phyloP scores from a whole-genome alignment of 1,140 invertebrate species.

The Tenebrio molitor region DNA sequence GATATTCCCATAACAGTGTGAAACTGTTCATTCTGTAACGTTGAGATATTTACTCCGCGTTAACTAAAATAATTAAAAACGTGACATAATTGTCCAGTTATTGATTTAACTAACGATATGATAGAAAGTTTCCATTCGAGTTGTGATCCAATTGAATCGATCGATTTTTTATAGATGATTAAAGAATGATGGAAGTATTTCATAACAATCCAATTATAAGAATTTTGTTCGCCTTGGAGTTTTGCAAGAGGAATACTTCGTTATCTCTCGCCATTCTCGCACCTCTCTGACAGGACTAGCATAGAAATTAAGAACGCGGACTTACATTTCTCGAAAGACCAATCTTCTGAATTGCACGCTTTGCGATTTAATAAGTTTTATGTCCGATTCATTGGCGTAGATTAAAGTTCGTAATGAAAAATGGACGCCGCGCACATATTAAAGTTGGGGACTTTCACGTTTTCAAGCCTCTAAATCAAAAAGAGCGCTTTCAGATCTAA shows the following conservation, averaged over 20 bases:
- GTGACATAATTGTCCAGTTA: slow-evolving; percentile 33
- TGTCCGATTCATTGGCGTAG: slow-evolving; percentile 61
- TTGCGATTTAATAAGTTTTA: slow-evolving; percentile 61
- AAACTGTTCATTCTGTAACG: slow-evolving; percentile 13
- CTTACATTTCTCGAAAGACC: slow-evolving; percentile 57
- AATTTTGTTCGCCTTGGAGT: slow-evolving; percentile 55
- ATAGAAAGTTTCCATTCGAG: slow-evolving; percentile 27
- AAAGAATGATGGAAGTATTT: slow-evolving; percentile 46
- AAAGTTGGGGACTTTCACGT: slow-evolving; percentile 41
- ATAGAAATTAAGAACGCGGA: slow-evolving; percentile 60
- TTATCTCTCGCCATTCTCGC: slow-evolving; percentile 57
- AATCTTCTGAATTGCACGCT: slow-evolving; percentile 57
- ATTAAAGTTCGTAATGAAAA: slow-evolving; percentile 61
- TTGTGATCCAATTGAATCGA: slow-evolving; percentile 20
- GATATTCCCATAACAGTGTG: slow-evolving; percentile 22
- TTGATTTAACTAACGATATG: slow-evolving; percentile 33
- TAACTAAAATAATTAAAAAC: slow-evolving; percentile 32
- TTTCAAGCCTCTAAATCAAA: slow-evolving; percentile 42
- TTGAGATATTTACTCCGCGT: slow-evolving; percentile 10
- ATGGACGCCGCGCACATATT: slow-evolving; percentile 58
- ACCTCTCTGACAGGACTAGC: slow-evolving; percentile 54
- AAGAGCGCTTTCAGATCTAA: slow-evolving; percentile 17
- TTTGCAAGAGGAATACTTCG: slow-evolving; percentile 56
- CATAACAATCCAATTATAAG: slow-evolving; percentile 58
- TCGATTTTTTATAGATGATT: slow-evolving; percentile 26